A percentile compares a stretch with the other conserved stretches of the same genome.
Evolutionary conservation across 2,113 vertebrate genomes (phyloP).

Genomic region (Thermophis baileyi): DNA sequence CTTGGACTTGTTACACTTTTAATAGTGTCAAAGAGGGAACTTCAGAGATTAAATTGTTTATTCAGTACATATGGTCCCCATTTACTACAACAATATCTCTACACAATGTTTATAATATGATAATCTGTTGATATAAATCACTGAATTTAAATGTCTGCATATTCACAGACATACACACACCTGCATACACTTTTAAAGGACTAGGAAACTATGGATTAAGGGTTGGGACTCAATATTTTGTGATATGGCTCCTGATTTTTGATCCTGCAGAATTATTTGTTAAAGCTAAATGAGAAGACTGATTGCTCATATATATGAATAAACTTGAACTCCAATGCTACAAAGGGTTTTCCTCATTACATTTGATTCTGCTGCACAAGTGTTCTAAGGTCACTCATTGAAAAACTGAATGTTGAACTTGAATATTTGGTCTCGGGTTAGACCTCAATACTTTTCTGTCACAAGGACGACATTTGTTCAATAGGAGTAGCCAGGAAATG

Average conservation of each 20-base stretch:
- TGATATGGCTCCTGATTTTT: background rate
- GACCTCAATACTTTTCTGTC: background rate
- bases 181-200: background rate
- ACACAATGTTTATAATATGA: background rate
- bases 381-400: background rate
- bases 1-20: background rate
- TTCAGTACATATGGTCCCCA: background rate
- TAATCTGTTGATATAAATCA: background rate
- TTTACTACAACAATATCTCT: background rate
- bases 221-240: background rate
- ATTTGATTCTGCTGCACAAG: background rate
- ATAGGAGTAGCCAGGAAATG: background rate
- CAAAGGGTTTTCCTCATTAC: background rate
- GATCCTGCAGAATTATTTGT: background rate
- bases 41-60: background rate
- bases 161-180: background rate
- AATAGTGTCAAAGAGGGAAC: background rate
- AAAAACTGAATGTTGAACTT: background rate
- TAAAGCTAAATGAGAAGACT: background rate
- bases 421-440: background rate
- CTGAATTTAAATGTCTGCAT: background rate
- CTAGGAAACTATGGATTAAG: background rate
- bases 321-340: background rate
- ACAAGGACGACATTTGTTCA: background rate
- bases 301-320: background rate